Evolutionary conservation across 2,113 vertebrate species (phyloP).

Genomic region (Sarotherodon lohbergeri): DNA sequence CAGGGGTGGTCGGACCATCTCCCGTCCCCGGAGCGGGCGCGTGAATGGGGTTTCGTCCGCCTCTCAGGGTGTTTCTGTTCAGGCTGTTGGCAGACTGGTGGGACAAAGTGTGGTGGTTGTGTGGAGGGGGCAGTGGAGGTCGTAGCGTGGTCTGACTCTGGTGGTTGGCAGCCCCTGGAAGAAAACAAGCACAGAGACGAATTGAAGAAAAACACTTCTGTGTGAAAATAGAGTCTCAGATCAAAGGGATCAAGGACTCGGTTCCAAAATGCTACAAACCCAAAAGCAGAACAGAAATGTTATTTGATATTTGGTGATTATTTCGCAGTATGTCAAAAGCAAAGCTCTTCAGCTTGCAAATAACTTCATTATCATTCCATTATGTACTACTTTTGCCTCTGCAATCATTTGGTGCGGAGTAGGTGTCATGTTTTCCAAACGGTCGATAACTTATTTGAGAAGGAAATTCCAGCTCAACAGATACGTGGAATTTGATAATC

Average conservation of each 20-base stretch:
- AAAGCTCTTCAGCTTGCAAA: not conserved
- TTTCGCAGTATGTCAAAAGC: not conserved
- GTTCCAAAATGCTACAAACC: not conserved
- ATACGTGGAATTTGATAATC: not conserved
- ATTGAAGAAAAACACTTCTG: not conserved
- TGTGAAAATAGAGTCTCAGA: not conserved
- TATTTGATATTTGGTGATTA: not conserved
- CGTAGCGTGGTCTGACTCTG: slow-evolving; percentile 94
- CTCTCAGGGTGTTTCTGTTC: slow-evolving; percentile 93
- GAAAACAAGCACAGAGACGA: not conserved
- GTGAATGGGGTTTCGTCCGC: slow-evolving; percentile 90
- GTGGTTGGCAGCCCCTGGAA: slow-evolving; percentile 89
- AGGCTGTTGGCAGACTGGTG: slow-evolving; percentile 97
- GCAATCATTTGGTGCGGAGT: slow-evolving; percentile 1
- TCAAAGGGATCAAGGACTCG: not conserved
- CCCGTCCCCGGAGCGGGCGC: slow-evolving; percentile 83
- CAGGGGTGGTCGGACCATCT: slow-evolving; percentile 92
- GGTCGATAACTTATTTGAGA: slow-evolving; percentile 18
- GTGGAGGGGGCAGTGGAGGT: slow-evolving; percentile 93
- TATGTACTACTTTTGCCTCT: not conserved
- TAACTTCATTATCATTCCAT: slow-evolving; percentile 17
- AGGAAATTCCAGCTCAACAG: not conserved
- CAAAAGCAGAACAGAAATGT: not conserved
- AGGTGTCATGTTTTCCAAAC: slow-evolving; percentile 34
- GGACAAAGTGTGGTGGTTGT: slow-evolving; percentile 93